These are phyloP conservation scores for Urocyon cinereoargenteus DNA, from an alignment of 2,797 vertebrate species.

Conservation along the genomic window DNA sequence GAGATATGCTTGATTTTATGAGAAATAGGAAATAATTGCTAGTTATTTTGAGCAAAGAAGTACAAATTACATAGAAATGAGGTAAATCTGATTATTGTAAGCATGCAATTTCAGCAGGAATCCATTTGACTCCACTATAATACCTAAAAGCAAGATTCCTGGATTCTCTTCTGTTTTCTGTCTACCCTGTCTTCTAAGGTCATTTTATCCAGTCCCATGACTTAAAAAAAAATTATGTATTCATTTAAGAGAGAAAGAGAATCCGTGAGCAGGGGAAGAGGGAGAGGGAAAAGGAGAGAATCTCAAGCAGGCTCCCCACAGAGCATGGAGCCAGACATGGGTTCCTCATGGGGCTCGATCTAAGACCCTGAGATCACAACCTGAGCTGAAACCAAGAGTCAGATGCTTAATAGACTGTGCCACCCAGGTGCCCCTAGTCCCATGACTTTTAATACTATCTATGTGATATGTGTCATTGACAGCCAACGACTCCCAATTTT, in stretches of 20 bases:
- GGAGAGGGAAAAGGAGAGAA: neutral
- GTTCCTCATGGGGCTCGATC: neutral
- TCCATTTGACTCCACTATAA: neutral
- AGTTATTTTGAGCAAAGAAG: neutral
- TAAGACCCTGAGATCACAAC: neutral
- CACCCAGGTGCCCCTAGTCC: neutral
- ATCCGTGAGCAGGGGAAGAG: neutral
- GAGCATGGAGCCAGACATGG: neutral
- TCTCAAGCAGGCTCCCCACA: neutral
- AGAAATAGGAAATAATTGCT: neutral
- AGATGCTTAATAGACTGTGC: neutral
- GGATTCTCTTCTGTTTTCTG: neutral
- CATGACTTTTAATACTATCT: neutral
- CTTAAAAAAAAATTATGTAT: neutral
- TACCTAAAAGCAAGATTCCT: neutral
- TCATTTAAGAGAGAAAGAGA: neutral
- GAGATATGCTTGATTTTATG: neutral
- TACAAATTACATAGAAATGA: neutral
- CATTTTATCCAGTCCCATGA: neutral
- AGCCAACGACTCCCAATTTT: neutral
- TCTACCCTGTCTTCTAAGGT: neutral
- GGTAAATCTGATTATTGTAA: neutral
- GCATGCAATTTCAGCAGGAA: neutral
- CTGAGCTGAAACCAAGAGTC: neutral
- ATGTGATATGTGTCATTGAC: neutral